These are phyloP conservation scores for Sardinella longiceps DNA, from an alignment of 2,797 vertebrate species.

Conservation along the genomic window DNA sequence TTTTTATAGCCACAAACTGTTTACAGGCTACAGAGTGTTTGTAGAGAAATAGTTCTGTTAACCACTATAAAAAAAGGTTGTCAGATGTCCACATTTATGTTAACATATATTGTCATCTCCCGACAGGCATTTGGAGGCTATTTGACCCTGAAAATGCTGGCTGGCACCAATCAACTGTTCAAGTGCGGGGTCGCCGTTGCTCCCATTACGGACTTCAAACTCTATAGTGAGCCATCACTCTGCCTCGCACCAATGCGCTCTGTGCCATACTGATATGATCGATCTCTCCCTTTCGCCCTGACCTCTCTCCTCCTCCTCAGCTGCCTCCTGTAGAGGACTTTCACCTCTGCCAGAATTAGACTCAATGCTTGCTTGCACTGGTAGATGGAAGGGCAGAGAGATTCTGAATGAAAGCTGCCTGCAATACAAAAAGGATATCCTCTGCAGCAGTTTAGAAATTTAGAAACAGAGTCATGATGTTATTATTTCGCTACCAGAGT, in stretches of 20 bases:
- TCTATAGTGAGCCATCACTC: conserved; percentile 75
- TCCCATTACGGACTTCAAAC: conserved; percentile 81
- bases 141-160: conserved; percentile 81
- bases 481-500: too few relatives aligned
- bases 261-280: neutral
- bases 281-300: neutral
- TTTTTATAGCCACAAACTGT: neutral
- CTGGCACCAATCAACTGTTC: conserved; percentile 75
- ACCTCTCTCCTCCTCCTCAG: neutral
- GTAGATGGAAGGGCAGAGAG: neutral
- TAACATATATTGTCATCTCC: neutral
- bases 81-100: neutral
- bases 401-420: neutral
- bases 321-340: neutral
- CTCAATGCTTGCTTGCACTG: neutral
- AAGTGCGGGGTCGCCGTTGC: conserved; percentile 75
- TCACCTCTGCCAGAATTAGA: neutral
- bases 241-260: neutral
- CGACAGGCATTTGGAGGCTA: conserved; percentile 82
- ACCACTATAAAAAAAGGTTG: neutral
- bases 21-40: neutral
- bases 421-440: neutral
- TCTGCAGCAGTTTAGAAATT: neutral
- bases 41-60: neutral
- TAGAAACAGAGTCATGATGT: neutral